Evolutionary conservation across 2,888 invertebrate genomes (phyloP).

Genomic region (Adineta ricciae): DNA sequence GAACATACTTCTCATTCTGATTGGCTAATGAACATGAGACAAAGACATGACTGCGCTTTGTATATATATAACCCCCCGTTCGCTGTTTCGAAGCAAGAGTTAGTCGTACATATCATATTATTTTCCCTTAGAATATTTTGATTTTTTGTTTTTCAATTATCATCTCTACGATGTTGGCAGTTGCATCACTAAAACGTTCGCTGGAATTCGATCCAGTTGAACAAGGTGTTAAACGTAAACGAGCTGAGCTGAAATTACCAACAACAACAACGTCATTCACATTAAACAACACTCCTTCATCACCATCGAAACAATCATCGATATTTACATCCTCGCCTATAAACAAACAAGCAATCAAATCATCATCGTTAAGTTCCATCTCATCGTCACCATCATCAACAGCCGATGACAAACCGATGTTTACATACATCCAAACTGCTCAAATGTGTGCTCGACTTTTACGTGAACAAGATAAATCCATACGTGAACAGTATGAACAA

Average conservation of each 20-base stretch:
- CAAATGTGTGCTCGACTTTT: neutral
- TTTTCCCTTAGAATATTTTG: neutral
- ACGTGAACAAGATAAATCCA: neutral
- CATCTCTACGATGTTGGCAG: neutral
- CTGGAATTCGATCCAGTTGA: neutral
- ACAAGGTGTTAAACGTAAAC: slow-evolving; percentile 1
- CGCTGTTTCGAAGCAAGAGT: neutral
- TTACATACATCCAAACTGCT: neutral
- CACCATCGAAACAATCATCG: neutral
- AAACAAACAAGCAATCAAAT: neutral
- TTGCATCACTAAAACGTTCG: slow-evolving; percentile 6
- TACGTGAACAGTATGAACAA: slow-evolving; percentile 19
- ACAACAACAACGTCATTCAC: neutral
- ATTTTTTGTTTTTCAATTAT: neutral
- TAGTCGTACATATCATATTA: neutral
- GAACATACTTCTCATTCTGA: neutral
- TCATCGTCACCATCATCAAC: neutral
- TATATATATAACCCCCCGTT: neutral
- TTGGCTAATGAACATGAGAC: neutral
- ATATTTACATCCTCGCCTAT: neutral
- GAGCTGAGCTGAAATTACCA: neutral
- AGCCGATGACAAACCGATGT: neutral
- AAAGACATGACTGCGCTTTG: neutral
- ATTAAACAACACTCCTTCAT: neutral
- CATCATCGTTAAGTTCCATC: neutral